These are phyloP conservation scores for Ypsolopha scabrella DNA, from an alignment of 2,888 invertebrate genomes.

Conservation along the genomic window DNA sequence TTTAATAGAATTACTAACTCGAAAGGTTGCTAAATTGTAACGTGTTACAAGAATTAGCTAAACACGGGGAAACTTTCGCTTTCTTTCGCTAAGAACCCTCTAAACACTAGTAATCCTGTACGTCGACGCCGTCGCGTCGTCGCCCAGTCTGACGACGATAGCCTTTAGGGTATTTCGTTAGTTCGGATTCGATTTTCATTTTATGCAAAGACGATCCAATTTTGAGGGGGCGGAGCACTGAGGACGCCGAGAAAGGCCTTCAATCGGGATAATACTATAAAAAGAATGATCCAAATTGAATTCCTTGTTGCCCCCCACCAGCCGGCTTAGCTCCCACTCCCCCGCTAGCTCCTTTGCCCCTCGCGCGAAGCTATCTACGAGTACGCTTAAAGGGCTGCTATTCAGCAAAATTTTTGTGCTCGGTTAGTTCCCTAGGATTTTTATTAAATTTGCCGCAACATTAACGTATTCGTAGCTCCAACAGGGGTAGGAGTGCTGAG, in stretches of 20 bases:
- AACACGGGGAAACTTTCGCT: too few relatives aligned
- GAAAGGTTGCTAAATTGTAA: too few relatives aligned
- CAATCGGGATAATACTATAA: slow-evolving; percentile 59
- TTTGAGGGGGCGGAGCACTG: slow-evolving; percentile 29
- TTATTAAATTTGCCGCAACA: slow-evolving; percentile 44
- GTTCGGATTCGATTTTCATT: slow-evolving; percentile 39
- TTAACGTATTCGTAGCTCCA: background rate
- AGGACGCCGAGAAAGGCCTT: slow-evolving; percentile 24
- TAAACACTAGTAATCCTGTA: too few relatives aligned
- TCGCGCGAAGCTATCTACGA: background rate
- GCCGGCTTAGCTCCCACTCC: slow-evolving; percentile 7
- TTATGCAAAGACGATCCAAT: slow-evolving; percentile 66
- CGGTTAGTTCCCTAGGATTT: slow-evolving; percentile 41
- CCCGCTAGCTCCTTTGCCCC: slow-evolving; percentile 6
- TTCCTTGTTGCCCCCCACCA: slow-evolving; percentile 26
- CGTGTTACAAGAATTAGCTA: too few relatives aligned
- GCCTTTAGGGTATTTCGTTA: background rate
- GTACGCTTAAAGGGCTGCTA: slow-evolving; percentile 43
- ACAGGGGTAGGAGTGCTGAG: too few relatives aligned
- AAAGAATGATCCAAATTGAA: slow-evolving; percentile 67
- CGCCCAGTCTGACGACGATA: background rate
- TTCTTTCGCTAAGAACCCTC: too few relatives aligned
- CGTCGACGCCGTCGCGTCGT: too few relatives aligned
- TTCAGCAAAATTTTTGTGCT: slow-evolving; percentile 49
- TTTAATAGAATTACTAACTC: too few relatives aligned